Conservation (phyloP, 1,140 invertebrate species). For the Diorhabda elongata region DNA sequence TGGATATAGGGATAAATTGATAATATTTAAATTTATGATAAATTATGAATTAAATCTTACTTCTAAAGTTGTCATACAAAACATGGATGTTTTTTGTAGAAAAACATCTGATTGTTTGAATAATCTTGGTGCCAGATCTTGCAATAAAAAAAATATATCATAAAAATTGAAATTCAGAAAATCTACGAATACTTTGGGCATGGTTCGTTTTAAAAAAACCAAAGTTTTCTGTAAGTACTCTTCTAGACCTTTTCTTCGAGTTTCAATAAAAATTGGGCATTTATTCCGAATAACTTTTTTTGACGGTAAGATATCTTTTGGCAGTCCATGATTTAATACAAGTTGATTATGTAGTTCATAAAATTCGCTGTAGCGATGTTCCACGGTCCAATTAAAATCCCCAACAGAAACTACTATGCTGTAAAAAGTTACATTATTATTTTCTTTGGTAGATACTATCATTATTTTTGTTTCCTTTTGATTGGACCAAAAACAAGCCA, state of each 20-base stretch:
- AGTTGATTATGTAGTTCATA: constrained; percentile 80
- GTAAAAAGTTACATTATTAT: constrained; percentile 62
- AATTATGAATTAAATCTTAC: constrained; percentile 48
- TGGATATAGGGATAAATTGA: background rate
- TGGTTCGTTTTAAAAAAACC: constrained; percentile 65
- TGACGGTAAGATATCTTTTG: constrained; percentile 80
- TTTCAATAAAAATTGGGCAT: constrained; percentile 77
- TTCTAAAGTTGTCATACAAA: constrained; percentile 62
- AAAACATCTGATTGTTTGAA: constrained; percentile 66
- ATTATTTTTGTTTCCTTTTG: constrained; percentile 55
- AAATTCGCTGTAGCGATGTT: constrained; percentile 86
- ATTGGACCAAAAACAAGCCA: constrained; percentile 62
- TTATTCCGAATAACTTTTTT: constrained; percentile 74
- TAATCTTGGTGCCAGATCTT: constrained; percentile 70
- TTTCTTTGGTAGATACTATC: constrained; percentile 55
- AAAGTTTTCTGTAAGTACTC: constrained; percentile 75
- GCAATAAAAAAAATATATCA: constrained; percentile 76
- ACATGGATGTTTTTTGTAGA: constrained; percentile 59
- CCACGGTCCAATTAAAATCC: constrained; percentile 73
- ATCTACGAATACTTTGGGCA: constrained; percentile 70
- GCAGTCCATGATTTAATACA: constrained; percentile 69
- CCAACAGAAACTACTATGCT: constrained; percentile 64
- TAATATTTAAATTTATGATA: constrained; percentile 10
- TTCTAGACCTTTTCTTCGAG: constrained; percentile 72
- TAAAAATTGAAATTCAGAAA: constrained; percentile 80